Base-by-base conservation (phyloP, 2,113 vertebrate species). In the Archilochus colubris region DNA sequence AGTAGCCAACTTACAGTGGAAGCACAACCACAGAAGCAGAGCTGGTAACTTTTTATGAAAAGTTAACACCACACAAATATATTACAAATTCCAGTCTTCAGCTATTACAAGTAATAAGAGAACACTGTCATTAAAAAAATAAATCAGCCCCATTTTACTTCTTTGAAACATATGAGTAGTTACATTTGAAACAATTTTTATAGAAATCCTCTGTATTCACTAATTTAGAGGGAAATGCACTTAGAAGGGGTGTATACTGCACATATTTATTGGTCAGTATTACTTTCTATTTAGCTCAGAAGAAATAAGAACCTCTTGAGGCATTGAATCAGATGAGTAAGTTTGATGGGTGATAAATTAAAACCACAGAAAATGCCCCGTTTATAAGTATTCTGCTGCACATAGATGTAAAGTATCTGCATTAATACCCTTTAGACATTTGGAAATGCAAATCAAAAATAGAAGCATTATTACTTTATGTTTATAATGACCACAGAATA, bases 201-300 rank as follows among this genome's bases (percentile, higher is more conserved):
- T 79, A 96, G 79, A 96, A 95, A 94, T 88, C 72, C n/a, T 80
- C 64, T 76, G 28, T 62, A 75, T 64, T 90, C 30, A 50, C 80
- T 94, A 78, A 94, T 91, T 92, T 88, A 84, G 73, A 92, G 80
- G 93, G 77, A 96, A 94, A 95, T 84, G 86, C 86, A 94, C 73
- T 96, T 88, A 51, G 61, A 91, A 88, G 9, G 63, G 27, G 50
- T 75, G 33, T 84, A 88, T 58, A 88, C 40, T 61, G 79, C 18
- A 78, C 27, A 43, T 69, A 30, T 95, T 95, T 95, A 81, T 93
- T 96, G 80, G 86, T 30, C 16, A 90, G 22, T 86, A 81, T 84
- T 95, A 90, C 18, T 88, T 86, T 89, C 79, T 66, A 64, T 74
- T 50, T 82, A 81, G 38, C 62, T 93, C 82, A 84, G 82, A 90